A percentile compares a stretch with the other conserved stretches of the same genome.
Evolutionary conservation across 2,888 invertebrate species (phyloP).

Genomic region (Epinotia bilunana): DNA sequence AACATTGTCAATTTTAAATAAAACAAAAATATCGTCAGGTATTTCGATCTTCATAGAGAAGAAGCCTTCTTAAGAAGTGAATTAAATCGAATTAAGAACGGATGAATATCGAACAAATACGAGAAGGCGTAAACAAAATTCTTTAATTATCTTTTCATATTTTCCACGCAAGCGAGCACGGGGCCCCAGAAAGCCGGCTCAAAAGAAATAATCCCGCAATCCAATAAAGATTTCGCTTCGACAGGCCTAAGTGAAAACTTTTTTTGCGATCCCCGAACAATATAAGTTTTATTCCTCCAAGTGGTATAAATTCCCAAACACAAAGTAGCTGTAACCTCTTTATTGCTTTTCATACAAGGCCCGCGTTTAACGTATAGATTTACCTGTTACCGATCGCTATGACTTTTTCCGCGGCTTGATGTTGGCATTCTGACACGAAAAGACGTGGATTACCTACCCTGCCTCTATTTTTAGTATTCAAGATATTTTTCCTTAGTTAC

Average conservation of each 20-base stretch:
- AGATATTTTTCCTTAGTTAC: background rate
- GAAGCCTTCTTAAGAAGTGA: conserved; percentile 27
- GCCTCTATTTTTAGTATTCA: background rate
- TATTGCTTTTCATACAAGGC: conserved; percentile 82
- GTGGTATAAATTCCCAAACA: conserved; percentile 83
- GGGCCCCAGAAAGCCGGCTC: conserved; percentile 58
- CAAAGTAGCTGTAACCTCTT: conserved; percentile 83
- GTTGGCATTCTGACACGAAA: background rate
- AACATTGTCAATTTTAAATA: background rate
- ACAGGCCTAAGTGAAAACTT: conserved; percentile 81
- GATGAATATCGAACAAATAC: conserved; percentile 48
- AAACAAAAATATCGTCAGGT: conserved; percentile 4
- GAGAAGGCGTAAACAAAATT: conserved; percentile 52
- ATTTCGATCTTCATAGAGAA: conserved; percentile 21
- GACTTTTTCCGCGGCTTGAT: conserved; percentile 54
- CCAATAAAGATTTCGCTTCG: conserved; percentile 81
- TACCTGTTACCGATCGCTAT: conserved; percentile 67
- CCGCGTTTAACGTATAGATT: conserved; percentile 74
- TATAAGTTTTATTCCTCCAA: conserved; percentile 82
- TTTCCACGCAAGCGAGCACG: conserved; percentile 62
- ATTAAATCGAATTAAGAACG: conserved; percentile 43
- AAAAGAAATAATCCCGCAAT: conserved; percentile 77
- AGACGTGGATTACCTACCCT: background rate
- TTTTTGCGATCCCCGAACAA: conserved; percentile 78
- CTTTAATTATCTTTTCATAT: conserved; percentile 62